Evolutionary conservation across 2,113 vertebrate species (phyloP).

Genomic region (Amphiprion percula): DNA sequence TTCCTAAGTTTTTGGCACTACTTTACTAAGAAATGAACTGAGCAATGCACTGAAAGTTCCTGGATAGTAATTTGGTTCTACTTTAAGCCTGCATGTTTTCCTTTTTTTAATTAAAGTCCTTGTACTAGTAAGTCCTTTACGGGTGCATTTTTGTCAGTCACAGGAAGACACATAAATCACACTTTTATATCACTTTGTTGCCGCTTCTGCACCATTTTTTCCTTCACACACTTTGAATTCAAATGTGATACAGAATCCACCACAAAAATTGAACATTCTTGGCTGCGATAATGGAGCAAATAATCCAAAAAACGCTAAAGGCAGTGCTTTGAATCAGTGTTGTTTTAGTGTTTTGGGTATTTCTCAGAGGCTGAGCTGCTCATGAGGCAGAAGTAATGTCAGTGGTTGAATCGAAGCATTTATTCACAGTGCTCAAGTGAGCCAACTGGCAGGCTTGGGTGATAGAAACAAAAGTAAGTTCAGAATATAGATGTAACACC

Average conservation of each 20-base stretch:
- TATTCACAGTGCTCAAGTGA: slow-evolving; percentile 1
- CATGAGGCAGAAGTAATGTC: slow-evolving; percentile 32
- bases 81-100: too few relatives aligned
- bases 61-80: too few relatives aligned
- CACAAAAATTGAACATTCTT: neutral
- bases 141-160: neutral
- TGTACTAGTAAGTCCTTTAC: neutral
- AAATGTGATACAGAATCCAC: slow-evolving; percentile 4
- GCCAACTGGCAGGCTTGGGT: slow-evolving; percentile 9
- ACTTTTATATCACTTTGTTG: neutral
- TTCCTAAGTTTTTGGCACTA: too few relatives aligned
- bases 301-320: slow-evolving; percentile 7
- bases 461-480: slow-evolving; percentile 23
- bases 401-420: slow-evolving; percentile 8
- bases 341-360: slow-evolving; percentile 3
- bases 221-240: neutral
- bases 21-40: too few relatives aligned
- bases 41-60: too few relatives aligned
- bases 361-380: slow-evolving; percentile 23
- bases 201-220: neutral
- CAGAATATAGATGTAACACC: slow-evolving; percentile 18
- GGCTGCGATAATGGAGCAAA: neutral
- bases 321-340: slow-evolving; percentile 6
- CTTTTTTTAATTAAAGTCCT: neutral
- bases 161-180: neutral